Percentiles rank a stretch among this genome's conserved stretches.
phyloP scores from a whole-genome alignment of 2,797 vertebrate species.

The Bradypodion ventrale region DNA sequence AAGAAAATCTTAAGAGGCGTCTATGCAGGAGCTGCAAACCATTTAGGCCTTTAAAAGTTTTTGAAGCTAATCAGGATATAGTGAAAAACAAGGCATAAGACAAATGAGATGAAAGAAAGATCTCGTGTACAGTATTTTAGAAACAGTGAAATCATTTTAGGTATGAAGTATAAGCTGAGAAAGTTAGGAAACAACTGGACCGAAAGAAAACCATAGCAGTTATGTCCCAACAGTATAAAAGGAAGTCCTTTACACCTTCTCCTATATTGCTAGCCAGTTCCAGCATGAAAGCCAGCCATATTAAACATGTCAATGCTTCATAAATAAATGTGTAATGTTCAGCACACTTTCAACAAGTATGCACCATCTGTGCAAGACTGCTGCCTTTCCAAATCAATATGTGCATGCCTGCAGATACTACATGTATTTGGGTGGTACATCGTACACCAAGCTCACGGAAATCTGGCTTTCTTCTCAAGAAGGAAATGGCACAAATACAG shows the following conservation, averaged over 20 bases:
- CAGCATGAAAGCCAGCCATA: background rate
- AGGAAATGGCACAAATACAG: background rate
- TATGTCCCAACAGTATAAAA: background rate
- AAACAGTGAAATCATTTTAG: background rate
- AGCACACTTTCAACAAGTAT: too few species aligned
- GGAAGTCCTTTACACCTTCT: background rate
- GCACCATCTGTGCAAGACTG: background rate
- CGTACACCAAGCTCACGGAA: too few species aligned
- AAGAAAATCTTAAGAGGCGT: background rate
- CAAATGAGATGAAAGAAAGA: background rate
- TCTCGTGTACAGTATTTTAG: background rate
- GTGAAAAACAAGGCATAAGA: background rate
- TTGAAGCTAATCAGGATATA: background rate
- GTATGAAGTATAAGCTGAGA: background rate
- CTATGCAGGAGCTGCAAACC: background rate
- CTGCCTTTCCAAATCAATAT: background rate
- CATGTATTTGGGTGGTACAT: background rate
- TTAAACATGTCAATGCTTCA: background rate
- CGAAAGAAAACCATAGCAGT: background rate
- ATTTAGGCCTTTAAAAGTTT: background rate
- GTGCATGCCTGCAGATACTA: background rate
- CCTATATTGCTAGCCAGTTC: background rate
- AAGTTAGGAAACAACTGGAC: background rate
- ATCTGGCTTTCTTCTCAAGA: background rate
- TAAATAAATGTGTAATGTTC: background rate